Conservation (phyloP, 2,888 invertebrate genomes). For the Drosophila testacea region DNA sequence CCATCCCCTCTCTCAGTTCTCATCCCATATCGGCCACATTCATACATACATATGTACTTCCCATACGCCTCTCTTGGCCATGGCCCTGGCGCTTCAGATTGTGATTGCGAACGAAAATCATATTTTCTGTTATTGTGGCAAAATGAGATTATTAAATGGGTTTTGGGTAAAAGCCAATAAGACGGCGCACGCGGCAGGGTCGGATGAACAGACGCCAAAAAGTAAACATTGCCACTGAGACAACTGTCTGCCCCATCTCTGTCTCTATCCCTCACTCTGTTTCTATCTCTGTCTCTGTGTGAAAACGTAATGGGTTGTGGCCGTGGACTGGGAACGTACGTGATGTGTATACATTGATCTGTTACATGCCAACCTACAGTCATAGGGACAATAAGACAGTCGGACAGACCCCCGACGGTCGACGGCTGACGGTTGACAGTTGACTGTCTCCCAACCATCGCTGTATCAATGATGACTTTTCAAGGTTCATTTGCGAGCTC, state of each 20-base stretch:
- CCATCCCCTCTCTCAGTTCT: not conserved
- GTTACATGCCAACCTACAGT: slow-evolving; percentile 28
- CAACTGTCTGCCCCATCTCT: slow-evolving; percentile 57
- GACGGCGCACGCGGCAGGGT: slow-evolving; percentile 53
- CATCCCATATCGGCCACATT: slow-evolving; percentile 12
- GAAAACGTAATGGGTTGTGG: slow-evolving; percentile 68
- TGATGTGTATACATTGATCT: slow-evolving; percentile 74
- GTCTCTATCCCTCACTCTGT: not conserved
- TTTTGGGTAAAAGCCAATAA: slow-evolving; percentile 80
- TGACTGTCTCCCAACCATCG: slow-evolving; percentile 35
- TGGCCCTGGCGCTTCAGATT: slow-evolving; percentile 53
- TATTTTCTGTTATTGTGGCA: slow-evolving; percentile 82
- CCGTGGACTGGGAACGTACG: slow-evolving; percentile 62
- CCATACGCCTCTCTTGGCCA: slow-evolving; percentile 36
- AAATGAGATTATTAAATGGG: slow-evolving; percentile 81
- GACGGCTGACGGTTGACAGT: slow-evolving; percentile 38
- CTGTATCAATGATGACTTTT: slow-evolving; percentile 73
- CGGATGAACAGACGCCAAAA: slow-evolving; percentile 58
- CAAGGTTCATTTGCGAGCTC: slow-evolving; percentile 74
- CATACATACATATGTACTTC: slow-evolving; percentile 1
- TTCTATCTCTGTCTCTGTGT: slow-evolving; percentile 38
- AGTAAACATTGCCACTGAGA: slow-evolving; percentile 75
- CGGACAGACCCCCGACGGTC: slow-evolving; percentile 8
- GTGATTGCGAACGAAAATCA: slow-evolving; percentile 73
- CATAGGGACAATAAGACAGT: slow-evolving; percentile 24